phyloP scores from a whole-genome alignment of 2,113 vertebrate species.

The Garra rufa region DNA sequence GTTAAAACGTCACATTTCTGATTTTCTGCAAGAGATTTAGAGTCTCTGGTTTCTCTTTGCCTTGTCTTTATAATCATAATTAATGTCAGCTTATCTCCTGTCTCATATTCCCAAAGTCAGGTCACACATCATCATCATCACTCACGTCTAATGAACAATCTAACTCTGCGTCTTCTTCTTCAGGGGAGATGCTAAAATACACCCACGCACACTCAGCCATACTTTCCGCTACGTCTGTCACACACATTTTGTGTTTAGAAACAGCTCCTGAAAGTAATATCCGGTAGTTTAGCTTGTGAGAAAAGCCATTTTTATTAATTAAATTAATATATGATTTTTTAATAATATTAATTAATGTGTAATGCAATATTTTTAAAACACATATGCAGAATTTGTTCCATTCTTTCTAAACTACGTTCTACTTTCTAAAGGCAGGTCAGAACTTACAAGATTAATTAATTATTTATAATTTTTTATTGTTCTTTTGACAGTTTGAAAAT shows the following conservation, averaged over 20 bases:
- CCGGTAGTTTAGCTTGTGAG: not conserved
- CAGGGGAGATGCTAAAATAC: constrained; percentile 7
- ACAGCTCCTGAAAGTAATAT: not conserved
- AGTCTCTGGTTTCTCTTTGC: constrained; percentile 19
- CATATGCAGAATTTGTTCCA: not conserved
- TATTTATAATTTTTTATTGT: not conserved
- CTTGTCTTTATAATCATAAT: constrained; percentile 19
- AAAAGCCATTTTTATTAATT: not conserved
- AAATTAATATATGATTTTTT: not conserved
- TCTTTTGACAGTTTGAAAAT: not conserved
- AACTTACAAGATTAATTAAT: not conserved
- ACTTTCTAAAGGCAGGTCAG: not conserved
- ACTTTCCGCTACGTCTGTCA: not conserved
- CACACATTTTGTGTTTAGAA: not conserved
- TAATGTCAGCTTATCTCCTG: constrained; percentile 15
- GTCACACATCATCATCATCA: constrained; percentile 30
- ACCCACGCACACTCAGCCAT: not conserved
- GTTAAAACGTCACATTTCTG: not conserved
- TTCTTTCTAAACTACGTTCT: not conserved
- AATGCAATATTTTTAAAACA: not conserved
- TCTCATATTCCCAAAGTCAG: constrained; percentile 27
- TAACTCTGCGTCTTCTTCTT: constrained; percentile 23
- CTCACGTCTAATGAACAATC: constrained; percentile 36
- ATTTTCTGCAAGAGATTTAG: not conserved
- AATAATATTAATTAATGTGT: not conserved